Base-by-base conservation (phyloP, 2,888 invertebrate genomes). In the Onthophagus sagittarius region DNA sequence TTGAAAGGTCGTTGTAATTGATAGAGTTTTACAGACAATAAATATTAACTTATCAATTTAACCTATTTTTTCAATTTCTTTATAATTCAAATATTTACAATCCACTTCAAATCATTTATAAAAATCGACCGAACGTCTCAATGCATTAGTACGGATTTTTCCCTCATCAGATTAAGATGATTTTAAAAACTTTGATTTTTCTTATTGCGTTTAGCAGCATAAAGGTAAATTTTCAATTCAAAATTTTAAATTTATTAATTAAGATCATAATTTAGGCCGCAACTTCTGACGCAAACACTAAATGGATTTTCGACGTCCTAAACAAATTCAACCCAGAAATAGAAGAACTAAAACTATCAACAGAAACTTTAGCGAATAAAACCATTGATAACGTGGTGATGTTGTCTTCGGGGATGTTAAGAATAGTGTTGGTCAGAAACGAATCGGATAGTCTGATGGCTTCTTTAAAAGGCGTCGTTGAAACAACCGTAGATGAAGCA, bases 251-350 rank as follows among this genome's bases (percentile, higher is more conserved):
- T 9, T 53, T 53, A 53, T 53, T 53, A 53, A 53, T 53, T 53
- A 53, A 53, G 6, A 9, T 53, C 0, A 53, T 53, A 23, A 23
- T 23, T 53, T 53, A 53, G 39, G 39, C 39, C 11, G 39, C 39
- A 9, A 1, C 39, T 9, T 9, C 39, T 53, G 39, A 11, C 7
- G 5, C 1, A 53, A 7, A 53, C 7, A 53, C 11, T 7, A 53
- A 53, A 53, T 53, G 39, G 39, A 67, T 67, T 9, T 31, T 7
- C 9, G 67, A 67, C n/a, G 32, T 31, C 2, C 9, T 67, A 23
- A 23, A 67, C 15, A 67, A 67, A 67, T 67, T 67, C 67, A 67
- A 67, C n/a, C 67, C 67, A 5, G 31, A 67, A 67, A 67, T 67
- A 15, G 13, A 1, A n/a, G 32, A 67, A 23, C n/a, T 67, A 31